Base-by-base conservation (phyloP, 2,113 vertebrate genomes). In the Cinclus mexicanus region DNA sequence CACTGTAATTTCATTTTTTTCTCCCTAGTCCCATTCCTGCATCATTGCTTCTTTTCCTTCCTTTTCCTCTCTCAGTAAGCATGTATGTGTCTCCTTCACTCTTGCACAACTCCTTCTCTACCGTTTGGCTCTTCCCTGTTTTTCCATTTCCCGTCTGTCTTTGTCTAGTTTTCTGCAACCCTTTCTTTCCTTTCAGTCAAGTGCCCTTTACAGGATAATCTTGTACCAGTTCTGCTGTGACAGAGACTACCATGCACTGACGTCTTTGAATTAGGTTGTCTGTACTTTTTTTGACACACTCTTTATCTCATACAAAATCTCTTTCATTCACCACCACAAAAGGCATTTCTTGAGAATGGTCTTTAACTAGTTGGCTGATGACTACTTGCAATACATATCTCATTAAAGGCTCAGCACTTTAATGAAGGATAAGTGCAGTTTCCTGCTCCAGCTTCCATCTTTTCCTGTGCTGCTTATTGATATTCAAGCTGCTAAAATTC, bases 331-430 rank as follows among this genome's bases (percentile, higher is more conserved):
- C 17, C 52, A 75, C 68, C 64, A 88, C 49, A 71, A 93, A 93
- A 94, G 83, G 47, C 35, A 60, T 29, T 81, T 95, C 83, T 52
- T 78, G 56, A 93, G 64, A 61, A 67, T 60, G 44, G 6, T 80
- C 93, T 95, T 90, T 74, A 93, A 67, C 76, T 88, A 89, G 68
- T 42, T 95, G 64, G 47, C 71, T 92, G 83, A 93, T 78, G 67
- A 67, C 41, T 94, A 56, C 85, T 89, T 94, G 75, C 67, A 94
- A 86, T 76, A 91, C 91, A 90, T 90, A 88, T 77, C 87, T 95
- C 87, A 86, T 93, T 91, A 96, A 88, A 92, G 31, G 37, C 76
- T 93, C 68, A 26, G 55, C 59, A 71, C 39, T 86, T 92, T 49
- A 33, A 70, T 2, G 10, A 29, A 21, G 37, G 39, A 41, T 52